Evolutionary conservation across 1,140 invertebrate genomes (phyloP).

Genomic region (Arion vulgaris): DNA sequence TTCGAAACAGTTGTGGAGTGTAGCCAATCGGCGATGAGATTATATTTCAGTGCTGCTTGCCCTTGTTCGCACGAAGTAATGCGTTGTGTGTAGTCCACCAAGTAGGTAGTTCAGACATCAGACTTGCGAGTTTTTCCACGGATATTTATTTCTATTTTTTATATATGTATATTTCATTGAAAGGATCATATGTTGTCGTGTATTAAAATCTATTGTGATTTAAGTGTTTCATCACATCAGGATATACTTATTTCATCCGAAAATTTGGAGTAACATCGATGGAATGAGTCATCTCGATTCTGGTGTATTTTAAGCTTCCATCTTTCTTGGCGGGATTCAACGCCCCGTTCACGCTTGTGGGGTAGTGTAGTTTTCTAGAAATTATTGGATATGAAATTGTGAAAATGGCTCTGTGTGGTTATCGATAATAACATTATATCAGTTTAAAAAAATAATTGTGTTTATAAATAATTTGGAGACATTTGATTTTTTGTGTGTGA

Average conservation of each 20-base stretch:
- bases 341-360: neutral
- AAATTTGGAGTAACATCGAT: neutral
- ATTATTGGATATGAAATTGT: slow-evolving; percentile 36
- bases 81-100: slow-evolving; percentile 47
- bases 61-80: slow-evolving; percentile 49
- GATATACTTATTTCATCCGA: slow-evolving; percentile 8
- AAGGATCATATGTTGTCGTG: neutral
- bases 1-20: neutral
- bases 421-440: neutral
- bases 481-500: neutral
- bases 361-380: slow-evolving; percentile 5
- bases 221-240: neutral
- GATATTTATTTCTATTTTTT: slow-evolving; percentile 1
- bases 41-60: slow-evolving; percentile 63
- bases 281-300: neutral
- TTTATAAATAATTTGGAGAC: neutral
- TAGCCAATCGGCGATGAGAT: slow-evolving; percentile 58
- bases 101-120: slow-evolving; percentile 54
- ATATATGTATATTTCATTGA: neutral
- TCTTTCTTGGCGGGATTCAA: slow-evolving; percentile 32
- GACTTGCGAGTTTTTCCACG: slow-evolving; percentile 47
- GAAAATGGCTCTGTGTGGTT: slow-evolving; percentile 37
- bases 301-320: neutral
- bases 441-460: neutral
- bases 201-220: neutral